Evolutionary conservation across 2,113 vertebrate species (phyloP).

Genomic region (Varanus komodoensis): DNA sequence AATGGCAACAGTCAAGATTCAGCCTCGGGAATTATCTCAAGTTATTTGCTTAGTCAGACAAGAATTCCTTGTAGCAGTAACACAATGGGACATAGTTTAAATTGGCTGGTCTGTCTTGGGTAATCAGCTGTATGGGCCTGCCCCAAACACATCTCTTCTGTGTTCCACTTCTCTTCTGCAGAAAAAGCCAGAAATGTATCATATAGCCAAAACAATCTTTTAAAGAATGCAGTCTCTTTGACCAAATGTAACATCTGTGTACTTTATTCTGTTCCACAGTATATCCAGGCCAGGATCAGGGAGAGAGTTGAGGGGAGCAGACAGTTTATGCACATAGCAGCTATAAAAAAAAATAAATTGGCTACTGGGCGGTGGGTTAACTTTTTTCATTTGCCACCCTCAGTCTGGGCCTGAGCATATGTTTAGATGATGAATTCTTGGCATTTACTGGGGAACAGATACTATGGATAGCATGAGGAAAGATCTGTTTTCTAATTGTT

Average conservation of each 20-base stretch:
- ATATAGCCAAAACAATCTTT: background rate
- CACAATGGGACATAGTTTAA: slow-evolving; percentile 64
- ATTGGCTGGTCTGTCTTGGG: slow-evolving; percentile 56
- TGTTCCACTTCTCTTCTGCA: slow-evolving; percentile 54
- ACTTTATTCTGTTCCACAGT: slow-evolving; percentile 35
- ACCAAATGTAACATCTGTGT: background rate
- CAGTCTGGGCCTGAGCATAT: too few species aligned
- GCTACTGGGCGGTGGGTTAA: too few species aligned
- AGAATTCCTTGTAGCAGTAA: slow-evolving; percentile 54
- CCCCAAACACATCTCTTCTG: slow-evolving; percentile 26
- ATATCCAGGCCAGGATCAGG: background rate
- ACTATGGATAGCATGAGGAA: background rate
- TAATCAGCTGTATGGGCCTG: slow-evolving; percentile 66
- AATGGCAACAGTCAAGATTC: slow-evolving; percentile 39
- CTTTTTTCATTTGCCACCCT: too few species aligned
- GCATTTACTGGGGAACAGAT: background rate
- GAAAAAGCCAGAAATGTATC: background rate
- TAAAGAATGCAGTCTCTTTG: background rate
- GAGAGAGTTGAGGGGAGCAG: too few species aligned
- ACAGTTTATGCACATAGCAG: too few species aligned
- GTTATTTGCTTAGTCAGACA: slow-evolving; percentile 61
- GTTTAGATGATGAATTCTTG: slow-evolving; percentile 30
- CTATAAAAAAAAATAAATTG: too few species aligned
- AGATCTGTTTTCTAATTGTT: slow-evolving; percentile 48
- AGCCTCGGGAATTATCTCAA: slow-evolving; percentile 61